Base-by-base conservation (phyloP, 53 echinoderm and acorn worm genomes). In the Arbacia lixula region DNA sequence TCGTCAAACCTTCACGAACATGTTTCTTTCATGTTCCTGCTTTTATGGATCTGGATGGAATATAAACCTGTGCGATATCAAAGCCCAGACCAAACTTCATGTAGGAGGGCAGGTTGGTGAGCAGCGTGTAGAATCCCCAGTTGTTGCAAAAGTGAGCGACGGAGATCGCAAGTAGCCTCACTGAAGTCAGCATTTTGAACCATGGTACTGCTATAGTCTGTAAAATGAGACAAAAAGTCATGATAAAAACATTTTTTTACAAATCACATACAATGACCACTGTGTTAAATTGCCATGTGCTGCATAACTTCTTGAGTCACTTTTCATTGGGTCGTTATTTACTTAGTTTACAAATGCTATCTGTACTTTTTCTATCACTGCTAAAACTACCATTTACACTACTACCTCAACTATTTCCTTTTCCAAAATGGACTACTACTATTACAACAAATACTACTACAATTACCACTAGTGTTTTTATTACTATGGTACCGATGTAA, bases 121-220 rank as follows among this genome's bases (percentile, higher is more conserved):
- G 86, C 19, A 97, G 78, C 0, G 94, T 97, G 80, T 97, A 97
- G 60, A 94, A 97, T 42, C 94, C 94, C 90, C 92, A 97, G 41
- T 94, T 94, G 61, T 85, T 86, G 61, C 87, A 79, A 66, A 97
- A 97, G 54, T 94, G 92, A 35, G 94, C 85, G 3, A 93, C 46
- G 36, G 58, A 53, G 39, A 97, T 90, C 0, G 90, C 94, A 88
- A 92, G 90, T 17, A 94, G 56, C 6, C 54, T 84, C 5, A 90
- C 28, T 8, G 97, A 97, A 12, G 92, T 92, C 5, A 90, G 22
- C 27, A 97, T 88, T 57, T 75, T 83, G 10, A 72, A 24, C 86
- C 82, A 86, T 17, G 98, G 98, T 12, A 89, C 49, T 30, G 64
- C 38, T 0, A 53, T 20, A 17, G 53, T 72, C 89, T 91, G 83